phyloP scores from a whole-genome alignment of 2,888 invertebrate species.

The Patella depressa region DNA sequence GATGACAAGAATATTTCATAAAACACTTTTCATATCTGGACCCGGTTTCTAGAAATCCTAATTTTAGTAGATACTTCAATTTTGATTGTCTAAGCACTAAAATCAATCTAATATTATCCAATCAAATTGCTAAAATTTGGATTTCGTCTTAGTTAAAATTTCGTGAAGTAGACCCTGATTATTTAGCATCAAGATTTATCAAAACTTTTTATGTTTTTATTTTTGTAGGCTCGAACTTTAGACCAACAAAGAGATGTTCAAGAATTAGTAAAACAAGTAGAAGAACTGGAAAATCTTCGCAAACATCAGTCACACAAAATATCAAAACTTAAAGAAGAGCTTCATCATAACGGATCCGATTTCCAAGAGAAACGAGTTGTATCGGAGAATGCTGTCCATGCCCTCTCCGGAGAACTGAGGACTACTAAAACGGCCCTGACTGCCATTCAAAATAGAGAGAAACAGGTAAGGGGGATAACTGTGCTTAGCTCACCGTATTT shows the following conservation, averaged over 20 bases:
- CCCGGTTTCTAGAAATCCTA: too few relatives aligned
- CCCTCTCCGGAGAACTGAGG: slow-evolving; percentile 69
- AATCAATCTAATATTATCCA: too few relatives aligned
- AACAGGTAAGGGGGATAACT: slow-evolving; percentile 57
- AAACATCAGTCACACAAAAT: slow-evolving; percentile 69
- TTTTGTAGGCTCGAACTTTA: slow-evolving; percentile 54
- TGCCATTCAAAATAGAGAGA: slow-evolving; percentile 65
- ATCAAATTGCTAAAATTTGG: too few relatives aligned
- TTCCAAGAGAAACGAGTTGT: slow-evolving; percentile 57
- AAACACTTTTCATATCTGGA: too few relatives aligned
- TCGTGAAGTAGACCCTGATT: too few relatives aligned
- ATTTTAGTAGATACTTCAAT: too few relatives aligned
- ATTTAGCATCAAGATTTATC: too few relatives aligned
- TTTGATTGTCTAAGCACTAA: too few relatives aligned
- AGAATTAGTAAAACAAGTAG: slow-evolving; percentile 62
- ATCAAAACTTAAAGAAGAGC: slow-evolving; percentile 57
- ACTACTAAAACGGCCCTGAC: slow-evolving; percentile 67
- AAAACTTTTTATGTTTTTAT: not conserved
- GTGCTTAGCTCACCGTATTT: too few relatives aligned
- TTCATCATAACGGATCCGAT: slow-evolving; percentile 49
- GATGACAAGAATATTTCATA: too few relatives aligned
- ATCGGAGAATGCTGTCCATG: slow-evolving; percentile 69
- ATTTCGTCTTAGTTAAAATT: too few relatives aligned
- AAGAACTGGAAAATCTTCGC: slow-evolving; percentile 67
- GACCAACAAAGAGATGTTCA: slow-evolving; percentile 68